Percentiles rank a stretch among this genome's conserved stretches.
These are phyloP conservation scores for Drosophila sordidula DNA, from an alignment of 2,888 invertebrate species.

Conservation along the genomic window DNA sequence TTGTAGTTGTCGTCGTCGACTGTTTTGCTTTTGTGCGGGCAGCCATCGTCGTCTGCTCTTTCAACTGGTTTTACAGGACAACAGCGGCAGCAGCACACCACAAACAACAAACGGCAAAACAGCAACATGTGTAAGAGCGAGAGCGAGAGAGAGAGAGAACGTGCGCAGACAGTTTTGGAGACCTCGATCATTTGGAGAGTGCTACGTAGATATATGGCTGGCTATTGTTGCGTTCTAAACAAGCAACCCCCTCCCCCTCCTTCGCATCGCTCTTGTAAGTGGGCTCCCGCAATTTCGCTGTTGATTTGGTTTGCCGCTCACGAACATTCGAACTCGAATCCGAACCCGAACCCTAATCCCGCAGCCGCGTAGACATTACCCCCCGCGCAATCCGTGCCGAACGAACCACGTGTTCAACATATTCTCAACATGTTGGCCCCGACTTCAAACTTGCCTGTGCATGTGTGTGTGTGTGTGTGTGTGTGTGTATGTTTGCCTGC, in stretches of 20 bases:
- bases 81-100: constrained; percentile 41
- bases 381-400: background rate
- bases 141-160: background rate
- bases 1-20: constrained; percentile 19
- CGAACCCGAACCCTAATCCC: constrained; percentile 1
- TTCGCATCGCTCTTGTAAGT: constrained; percentile 13
- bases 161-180: background rate
- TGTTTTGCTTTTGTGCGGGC: constrained; percentile 56
- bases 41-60: constrained; percentile 33
- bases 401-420: constrained; percentile 75
- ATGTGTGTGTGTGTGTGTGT: background rate
- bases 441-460: constrained; percentile 30
- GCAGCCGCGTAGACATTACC: background rate
- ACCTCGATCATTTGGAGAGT: constrained; percentile 10
- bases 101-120: background rate
- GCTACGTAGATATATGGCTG: background rate
- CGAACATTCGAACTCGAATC: constrained; percentile 14
- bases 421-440: constrained; percentile 71
- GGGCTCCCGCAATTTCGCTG: constrained; percentile 6
- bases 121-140: constrained; percentile 15
- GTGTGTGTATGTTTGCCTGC: constrained; percentile 7
- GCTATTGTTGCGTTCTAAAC: constrained; percentile 32
- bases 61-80: constrained; percentile 79
- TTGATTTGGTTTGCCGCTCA: constrained; percentile 44
- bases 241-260: constrained; percentile 17